phyloP scores from a whole-genome alignment of 37 sponge, comb jelly and placozoan genomes.

The Tethya wilhelma region DNA sequence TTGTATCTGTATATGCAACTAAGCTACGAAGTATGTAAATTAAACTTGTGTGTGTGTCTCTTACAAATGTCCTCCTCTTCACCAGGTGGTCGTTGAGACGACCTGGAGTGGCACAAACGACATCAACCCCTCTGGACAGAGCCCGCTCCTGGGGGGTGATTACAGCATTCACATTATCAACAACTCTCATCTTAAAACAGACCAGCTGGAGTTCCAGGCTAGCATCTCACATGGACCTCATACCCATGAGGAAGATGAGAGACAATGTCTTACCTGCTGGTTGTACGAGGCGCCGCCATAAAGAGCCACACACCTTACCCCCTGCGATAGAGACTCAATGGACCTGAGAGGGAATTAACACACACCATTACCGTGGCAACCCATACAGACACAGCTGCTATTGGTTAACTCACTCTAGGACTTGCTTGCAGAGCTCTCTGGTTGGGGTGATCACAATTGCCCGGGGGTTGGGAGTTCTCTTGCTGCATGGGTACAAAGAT shows the following conservation, averaged over 20 bases:
- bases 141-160: constrained; percentile 6
- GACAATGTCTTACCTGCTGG: constrained; percentile 44
- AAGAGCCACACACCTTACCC: constrained; percentile 29
- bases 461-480: constrained; percentile 7
- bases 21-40: no score
- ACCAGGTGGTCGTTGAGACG: constrained; percentile 59
- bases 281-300: constrained; percentile 57
- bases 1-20: no score
- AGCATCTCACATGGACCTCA: no score
- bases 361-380: not conserved
- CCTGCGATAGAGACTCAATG: constrained; percentile 13
- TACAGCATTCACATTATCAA: not conserved
- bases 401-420: constrained; percentile 17
- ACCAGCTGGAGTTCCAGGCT: no score
- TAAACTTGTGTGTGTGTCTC: no score
- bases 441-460: constrained; percentile 66
- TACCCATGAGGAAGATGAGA: no score
- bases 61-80: constrained; percentile 32
- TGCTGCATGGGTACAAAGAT: not conserved
- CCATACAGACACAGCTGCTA: not conserved
- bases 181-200: not conserved
- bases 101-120: constrained; percentile 65
- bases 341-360: not conserved
- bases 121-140: constrained; percentile 40
- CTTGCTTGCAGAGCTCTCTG: constrained; percentile 64